Evolutionary conservation across 2,113 vertebrate genomes (phyloP).

Genomic region (Apodemus speciosus): DNA sequence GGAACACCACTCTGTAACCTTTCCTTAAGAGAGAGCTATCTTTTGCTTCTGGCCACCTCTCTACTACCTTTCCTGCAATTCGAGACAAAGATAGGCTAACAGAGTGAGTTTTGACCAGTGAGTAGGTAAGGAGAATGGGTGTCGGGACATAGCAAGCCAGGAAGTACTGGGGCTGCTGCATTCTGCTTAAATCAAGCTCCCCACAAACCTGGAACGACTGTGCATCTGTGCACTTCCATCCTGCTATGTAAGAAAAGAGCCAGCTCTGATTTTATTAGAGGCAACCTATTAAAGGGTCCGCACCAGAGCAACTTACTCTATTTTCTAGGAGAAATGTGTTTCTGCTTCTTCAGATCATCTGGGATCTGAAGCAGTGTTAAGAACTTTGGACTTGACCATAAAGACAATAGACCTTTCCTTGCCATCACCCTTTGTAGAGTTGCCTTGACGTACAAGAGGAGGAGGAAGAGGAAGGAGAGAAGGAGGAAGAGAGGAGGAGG

Average conservation of each 20-base stretch:
- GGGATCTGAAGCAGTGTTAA: not conserved
- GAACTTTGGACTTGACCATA: conserved; percentile 2
- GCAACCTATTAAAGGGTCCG: not conserved
- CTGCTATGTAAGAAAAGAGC: not conserved
- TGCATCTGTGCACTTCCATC: not conserved
- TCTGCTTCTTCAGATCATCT: not conserved
- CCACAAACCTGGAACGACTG: not conserved
- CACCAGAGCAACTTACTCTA: not conserved
- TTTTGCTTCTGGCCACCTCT: not conserved
- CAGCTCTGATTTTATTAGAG: not conserved
- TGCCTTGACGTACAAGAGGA: not conserved
- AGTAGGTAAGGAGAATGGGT: not conserved
- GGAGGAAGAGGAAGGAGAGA: too few species aligned
- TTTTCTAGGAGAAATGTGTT: not conserved
- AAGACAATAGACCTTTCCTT: not conserved
- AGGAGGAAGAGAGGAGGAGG: not conserved
- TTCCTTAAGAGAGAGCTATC: conserved; percentile 35
- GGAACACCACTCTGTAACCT: not conserved
- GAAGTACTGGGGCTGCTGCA: not conserved
- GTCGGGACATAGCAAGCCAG: not conserved
- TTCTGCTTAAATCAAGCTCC: not conserved
- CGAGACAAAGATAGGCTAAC: not conserved
- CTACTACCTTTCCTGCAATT: not conserved
- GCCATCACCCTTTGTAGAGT: not conserved
- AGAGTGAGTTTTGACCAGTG: not conserved